A percentile compares a stretch with the other conserved stretches of the same genome.
Conservation (phyloP, 92 coral and sea anemone species). For the Parazoanthus atlanticus region DNA sequence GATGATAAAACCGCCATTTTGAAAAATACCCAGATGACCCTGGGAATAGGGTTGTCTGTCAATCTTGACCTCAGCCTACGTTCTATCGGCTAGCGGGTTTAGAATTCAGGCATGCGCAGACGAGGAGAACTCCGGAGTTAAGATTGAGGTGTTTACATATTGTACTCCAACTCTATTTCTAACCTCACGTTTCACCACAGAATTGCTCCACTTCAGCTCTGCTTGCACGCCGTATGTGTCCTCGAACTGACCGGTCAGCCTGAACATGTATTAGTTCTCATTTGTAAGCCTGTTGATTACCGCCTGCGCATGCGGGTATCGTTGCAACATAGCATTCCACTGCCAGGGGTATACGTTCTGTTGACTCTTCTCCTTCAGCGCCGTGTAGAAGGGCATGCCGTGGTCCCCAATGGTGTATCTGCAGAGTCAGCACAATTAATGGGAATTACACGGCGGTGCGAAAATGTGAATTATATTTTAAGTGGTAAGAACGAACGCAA, state of each 20-base stretch:
- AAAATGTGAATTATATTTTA: no score
- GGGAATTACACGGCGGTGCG: no score
- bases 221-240: conserved; percentile 4
- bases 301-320: conserved; percentile 34
- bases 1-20: no score
- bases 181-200: not conserved
- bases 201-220: not conserved
- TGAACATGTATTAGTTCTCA: conserved; percentile 50
- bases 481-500: no score
- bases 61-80: no score
- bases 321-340: conserved; percentile 51
- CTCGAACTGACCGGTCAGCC: conserved; percentile 52
- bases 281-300: conserved; percentile 42
- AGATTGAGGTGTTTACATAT: not conserved
- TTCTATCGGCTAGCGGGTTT: no score
- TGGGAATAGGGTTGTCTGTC: no score
- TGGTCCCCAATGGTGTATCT: not conserved
- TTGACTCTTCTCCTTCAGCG: conserved; percentile 55
- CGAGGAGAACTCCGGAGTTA: no score
- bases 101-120: no score
- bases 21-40: no score
- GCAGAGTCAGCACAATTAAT: not conserved
- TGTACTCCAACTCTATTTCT: not conserved
- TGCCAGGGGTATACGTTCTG: conserved; percentile 49
- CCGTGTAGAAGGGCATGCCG: not conserved